Base-by-base conservation (phyloP, 2,113 vertebrate species). In the Clarias macrocephalus region DNA sequence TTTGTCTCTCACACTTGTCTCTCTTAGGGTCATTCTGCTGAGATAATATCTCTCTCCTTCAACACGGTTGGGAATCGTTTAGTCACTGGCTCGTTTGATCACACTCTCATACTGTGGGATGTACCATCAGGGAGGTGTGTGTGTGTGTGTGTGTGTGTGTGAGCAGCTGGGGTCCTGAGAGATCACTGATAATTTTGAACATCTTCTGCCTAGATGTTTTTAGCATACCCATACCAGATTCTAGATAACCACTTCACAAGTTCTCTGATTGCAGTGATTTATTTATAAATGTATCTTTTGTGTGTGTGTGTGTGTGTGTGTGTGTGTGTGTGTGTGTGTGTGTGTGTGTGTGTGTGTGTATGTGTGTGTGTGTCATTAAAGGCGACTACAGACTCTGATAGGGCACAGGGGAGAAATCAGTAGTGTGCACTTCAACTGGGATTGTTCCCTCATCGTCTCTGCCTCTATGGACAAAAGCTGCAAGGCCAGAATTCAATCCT, bases 391-490 rank as follows among this genome's bases (percentile, higher is more conserved):
- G 88, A 95, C 93, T 85, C 92, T 99, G 90, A 94, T 94, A 13
- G 97, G 97, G 16, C 98, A 99, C 89, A 90, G 91, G 16, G 98
- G 94, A 33, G 98, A 99, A 93, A 97, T 99, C 72, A 97, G 96
- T 91, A 97, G 96, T 33, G 95, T 95, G 42, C 94, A 97, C 86
- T 97, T 99, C 91, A 99, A 94, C 93, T 99, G 98, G 97, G 96
- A 98, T 87, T 96, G 96, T 89, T 97, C 97, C 28, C 95, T 99
- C 8, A 96, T 99, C 75, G 92, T 95, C 77, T 96, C 96, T 13
- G 96, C 96, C 88, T 99, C 98, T 25, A 95, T 98, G 96, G 98
- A 99, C 91, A 98, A 96, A 94, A 98, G 95, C 8, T 97, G 96
- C 93, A 98, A 96, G 97, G 97, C 99, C 89, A 95, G 94, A 52